Base-by-base conservation (phyloP, 2,888 invertebrate genomes). In the Noctuana brunneofusca region DNA sequence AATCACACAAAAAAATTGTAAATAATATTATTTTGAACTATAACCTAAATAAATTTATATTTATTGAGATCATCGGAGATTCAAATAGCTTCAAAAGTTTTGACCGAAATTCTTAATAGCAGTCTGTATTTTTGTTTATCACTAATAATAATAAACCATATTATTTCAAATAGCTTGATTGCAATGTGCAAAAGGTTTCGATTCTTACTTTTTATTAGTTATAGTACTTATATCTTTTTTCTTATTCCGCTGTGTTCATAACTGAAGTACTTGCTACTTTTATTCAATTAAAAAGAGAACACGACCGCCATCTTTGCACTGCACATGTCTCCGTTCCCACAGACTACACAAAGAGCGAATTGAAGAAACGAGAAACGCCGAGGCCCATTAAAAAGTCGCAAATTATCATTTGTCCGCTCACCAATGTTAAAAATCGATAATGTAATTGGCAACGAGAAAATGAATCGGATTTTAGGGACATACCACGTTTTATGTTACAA, bases 241-340 rank as follows among this genome's bases (percentile, higher is more conserved):
- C 16, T 16, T 38, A 5, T 14, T 16, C 6, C 6, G 41, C 41
- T 35, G 3, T n/a, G 35, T 41, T 41, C 6, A 41, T 14, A 12
- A 16, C 41, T 16, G 8, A 6, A 41, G 2, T 6, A 16, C 41
- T 41, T 41, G 16, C 16, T 41, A 41, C 41, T 41, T 41, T 41
- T 41, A 24, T 49, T 49, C 48, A n/a, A 35, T 35, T 32, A 24
- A 32, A 46, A 57, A 57, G 32, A 57, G 43, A 30, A 8, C 43
- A 43, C 14, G n/a, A 16, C 56, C 27, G 27, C 16, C 22, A 38
- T 12, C 38, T 38, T 8, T 8, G 30, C 46, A 53, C 3, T 8
- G 30, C 46, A 48, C 32, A 57, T 48, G 46, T 57, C 46, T 32
- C 48, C 46, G 32, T 32, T 57, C 57, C 57, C 57, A 57, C 48